Evolutionary conservation across 2,113 vertebrate species (phyloP).

Genomic region (Tragulus kanchil): DNA sequence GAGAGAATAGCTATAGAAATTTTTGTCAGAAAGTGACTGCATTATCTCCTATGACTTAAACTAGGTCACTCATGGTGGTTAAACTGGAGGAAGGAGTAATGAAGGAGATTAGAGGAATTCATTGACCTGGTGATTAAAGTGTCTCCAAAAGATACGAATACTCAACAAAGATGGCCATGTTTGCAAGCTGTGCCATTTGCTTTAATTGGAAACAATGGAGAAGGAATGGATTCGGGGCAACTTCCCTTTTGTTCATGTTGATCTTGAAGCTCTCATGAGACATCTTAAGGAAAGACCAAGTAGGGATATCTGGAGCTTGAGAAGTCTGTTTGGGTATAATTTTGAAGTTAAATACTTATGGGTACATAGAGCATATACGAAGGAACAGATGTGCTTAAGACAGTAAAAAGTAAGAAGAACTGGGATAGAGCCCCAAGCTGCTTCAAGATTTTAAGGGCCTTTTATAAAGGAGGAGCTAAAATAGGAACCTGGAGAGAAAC

Average conservation of each 20-base stretch:
- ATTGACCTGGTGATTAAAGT: not conserved
- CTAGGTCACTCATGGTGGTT: not conserved
- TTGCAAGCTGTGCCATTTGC: not conserved
- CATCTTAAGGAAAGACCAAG: not conserved
- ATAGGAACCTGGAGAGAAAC: not conserved
- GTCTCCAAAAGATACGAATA: not conserved
- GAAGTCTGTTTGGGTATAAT: not conserved
- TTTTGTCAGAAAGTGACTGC: not conserved
- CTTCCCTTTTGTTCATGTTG: not conserved
- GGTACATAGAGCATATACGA: not conserved
- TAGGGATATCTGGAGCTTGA: not conserved
- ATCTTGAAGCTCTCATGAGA: not conserved
- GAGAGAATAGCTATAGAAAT: not conserved
- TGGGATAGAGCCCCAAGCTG: not conserved
- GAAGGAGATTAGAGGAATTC: not conserved
- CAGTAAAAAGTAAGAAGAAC: not conserved
- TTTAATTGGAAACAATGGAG: not conserved
- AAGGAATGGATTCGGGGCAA: not conserved
- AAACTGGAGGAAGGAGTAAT: not conserved
- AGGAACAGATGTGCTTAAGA: not conserved
- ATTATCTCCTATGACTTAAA: not conserved
- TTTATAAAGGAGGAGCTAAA: not conserved
- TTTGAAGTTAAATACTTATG: not conserved
- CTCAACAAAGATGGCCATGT: not conserved
- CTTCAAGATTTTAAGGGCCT: not conserved